These are phyloP conservation scores for Cheumatopsyche charites DNA, from an alignment of 1,140 invertebrate genomes.

Conservation along the genomic window DNA sequence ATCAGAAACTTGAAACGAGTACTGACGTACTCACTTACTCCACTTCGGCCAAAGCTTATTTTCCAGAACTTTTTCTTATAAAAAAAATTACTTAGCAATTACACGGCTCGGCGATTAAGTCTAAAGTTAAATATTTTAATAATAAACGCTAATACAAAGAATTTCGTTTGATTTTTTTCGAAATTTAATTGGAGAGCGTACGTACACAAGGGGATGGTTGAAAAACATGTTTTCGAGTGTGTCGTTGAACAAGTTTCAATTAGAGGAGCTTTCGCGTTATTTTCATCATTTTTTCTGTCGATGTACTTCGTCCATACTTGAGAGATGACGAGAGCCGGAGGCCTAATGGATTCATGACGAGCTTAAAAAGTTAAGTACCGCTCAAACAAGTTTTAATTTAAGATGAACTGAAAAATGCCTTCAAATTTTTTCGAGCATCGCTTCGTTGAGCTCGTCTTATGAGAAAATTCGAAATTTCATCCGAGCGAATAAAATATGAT, in stretches of 20 bases:
- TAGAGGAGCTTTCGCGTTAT: not conserved
- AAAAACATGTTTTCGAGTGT: not conserved
- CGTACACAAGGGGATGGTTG: not conserved
- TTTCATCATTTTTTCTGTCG: not conserved
- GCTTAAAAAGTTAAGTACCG: constrained; percentile 33
- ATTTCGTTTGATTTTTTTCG: no score
- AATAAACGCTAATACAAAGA: no score
- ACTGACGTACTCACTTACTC: not conserved
- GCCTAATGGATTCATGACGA: constrained; percentile 38
- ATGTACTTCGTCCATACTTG: constrained; percentile 15
- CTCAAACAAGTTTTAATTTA: constrained; percentile 37
- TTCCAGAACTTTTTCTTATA: no score
- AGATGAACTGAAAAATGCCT: constrained; percentile 30
- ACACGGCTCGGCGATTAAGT: no score
- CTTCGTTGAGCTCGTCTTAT: no score
- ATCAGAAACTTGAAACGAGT: constrained; percentile 13
- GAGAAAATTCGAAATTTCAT: no score
- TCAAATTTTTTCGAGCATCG: not conserved
- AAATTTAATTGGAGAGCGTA: no score
- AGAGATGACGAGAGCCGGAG: constrained; percentile 20
- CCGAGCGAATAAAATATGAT: no score
- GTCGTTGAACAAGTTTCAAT: constrained; percentile 4
- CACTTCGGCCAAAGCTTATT: no score
- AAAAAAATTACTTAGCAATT: no score
- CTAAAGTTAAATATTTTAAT: no score